Base-by-base conservation (phyloP, 64 coral and sea anemone species). In the Montipora efflorescens region DNA sequence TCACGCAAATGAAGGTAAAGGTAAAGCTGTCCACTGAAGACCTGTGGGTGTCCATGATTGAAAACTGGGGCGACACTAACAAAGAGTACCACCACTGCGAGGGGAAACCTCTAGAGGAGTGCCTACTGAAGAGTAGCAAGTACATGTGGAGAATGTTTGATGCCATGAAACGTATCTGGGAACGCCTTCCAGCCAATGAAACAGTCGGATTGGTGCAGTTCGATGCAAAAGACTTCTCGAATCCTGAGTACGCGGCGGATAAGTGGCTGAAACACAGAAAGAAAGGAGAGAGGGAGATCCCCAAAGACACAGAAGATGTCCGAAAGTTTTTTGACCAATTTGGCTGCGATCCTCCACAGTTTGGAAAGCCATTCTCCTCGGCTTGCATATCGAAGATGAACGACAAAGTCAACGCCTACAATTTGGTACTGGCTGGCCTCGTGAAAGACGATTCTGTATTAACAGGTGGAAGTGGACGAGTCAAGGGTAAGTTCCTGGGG, bases 71-170 rank as follows among this genome's bases (percentile, higher is more conserved):
- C 9, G 59, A 93, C 36, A 11, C 82, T 20, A 93, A 87, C 91
- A 93, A 93, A 71, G 91, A 93, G 75, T 87, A 87, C 45, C 48
- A 87, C 53, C 91, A 87, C 19, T 93, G 91, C 48, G 4, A 2
- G 3, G 44, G 8, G 1, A 20, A 3, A 11, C 91, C 91, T 79
- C 4, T 87, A 49, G 89, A 84, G 21, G 57, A 58, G 5, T 95
- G 94, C 81, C 76, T 95, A 59, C 50, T 92, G 55, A 91, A 95
- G 77, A 95, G 88, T 83, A 92, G 82, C 77, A 95, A 95, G 83
- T 95, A 95, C 75, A 88, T 95, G 89, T 95, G 90, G 89, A 81
- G 94, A 45, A 83, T 86, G 88, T 90, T 95, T 58, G 51, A 19
- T 21, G 93, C 93, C 0, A 95, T 90, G 88, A 58, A 48, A n/a